Evolutionary conservation across 2,888 invertebrate genomes (phyloP).

Genomic region (Orthosia incerta): DNA sequence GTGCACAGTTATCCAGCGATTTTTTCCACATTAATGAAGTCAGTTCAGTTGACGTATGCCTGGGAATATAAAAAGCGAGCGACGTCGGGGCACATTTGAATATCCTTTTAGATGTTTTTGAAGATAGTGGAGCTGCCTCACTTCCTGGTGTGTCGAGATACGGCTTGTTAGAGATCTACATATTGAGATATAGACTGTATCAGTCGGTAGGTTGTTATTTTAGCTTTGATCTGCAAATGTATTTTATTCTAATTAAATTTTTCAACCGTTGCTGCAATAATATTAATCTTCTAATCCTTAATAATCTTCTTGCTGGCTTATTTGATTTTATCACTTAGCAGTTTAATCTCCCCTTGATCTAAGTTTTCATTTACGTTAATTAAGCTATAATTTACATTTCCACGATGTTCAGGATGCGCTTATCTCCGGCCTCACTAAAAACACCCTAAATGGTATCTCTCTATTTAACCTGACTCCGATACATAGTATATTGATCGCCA

Average conservation of each 20-base stretch:
- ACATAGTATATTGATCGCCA: conserved; percentile 36
- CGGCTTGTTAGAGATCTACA: conserved; percentile 30
- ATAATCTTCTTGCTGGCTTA: not conserved
- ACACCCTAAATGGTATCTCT: conserved; percentile 24
- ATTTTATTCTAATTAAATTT: not conserved
- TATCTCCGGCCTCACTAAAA: conserved; percentile 25
- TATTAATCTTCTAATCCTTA: no score
- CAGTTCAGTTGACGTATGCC: conserved; percentile 31
- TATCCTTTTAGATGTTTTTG: conserved; percentile 48
- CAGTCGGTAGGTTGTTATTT: not conserved
- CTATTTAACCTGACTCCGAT: conserved; percentile 7
- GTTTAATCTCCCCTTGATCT: not conserved
- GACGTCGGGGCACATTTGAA: conserved; percentile 31
- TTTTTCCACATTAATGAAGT: conserved; percentile 56
- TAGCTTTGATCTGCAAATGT: no score
- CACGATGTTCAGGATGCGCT: conserved; percentile 5
- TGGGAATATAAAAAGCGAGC: conserved; percentile 49
- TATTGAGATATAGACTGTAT: not conserved
- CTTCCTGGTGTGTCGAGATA: conserved; percentile 32
- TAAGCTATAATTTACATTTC: conserved; percentile 14
- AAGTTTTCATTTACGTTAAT: not conserved
- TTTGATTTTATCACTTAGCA: not conserved
- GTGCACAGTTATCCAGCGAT: conserved; percentile 58
- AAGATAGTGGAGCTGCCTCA: conserved; percentile 31
- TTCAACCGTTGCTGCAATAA: not conserved